phyloP scores from a whole-genome alignment of 1,140 invertebrate species.

The Stegodyphus mimosarum region DNA sequence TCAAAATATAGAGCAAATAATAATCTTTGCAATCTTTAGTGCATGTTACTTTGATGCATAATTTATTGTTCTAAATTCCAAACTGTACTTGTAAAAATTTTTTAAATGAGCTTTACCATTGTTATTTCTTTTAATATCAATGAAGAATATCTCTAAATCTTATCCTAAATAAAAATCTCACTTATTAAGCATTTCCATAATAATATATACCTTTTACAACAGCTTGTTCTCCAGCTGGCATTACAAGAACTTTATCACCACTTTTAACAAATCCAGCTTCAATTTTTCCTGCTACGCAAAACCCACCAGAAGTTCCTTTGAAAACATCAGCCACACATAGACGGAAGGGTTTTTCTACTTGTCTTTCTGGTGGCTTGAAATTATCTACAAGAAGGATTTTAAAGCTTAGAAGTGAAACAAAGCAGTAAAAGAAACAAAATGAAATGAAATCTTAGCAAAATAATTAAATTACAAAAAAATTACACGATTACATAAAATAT shows the following conservation, averaged over 20 bases:
- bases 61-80: no score
- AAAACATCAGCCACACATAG: conserved; percentile 94
- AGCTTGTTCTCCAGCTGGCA: conserved; percentile 84
- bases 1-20: no score
- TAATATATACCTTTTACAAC: conserved; percentile 75
- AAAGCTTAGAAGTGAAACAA: not conserved
- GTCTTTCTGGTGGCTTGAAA: conserved; percentile 81
- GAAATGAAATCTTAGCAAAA: not conserved
- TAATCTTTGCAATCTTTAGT: no score
- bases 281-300: conserved; percentile 88
- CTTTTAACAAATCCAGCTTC: conserved; percentile 88
- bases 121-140: no score
- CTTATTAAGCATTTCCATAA: no score
- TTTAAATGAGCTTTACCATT: no score
- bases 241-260: conserved; percentile 88
- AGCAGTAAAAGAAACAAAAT: conserved; percentile 4
- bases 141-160: no score
- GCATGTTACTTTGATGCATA: no score
- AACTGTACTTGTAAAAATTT: no score
- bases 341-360: conserved; percentile 90
- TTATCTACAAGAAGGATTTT: conserved; percentile 72
- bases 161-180: no score
- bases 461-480: not conserved
- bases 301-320: conserved; percentile 86
- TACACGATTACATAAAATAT: no score